A percentile compares a stretch with the other conserved stretches of the same genome.
These are phyloP conservation scores for Leptogaster cylindrica DNA, from an alignment of 2,888 invertebrate genomes.

Conservation along the genomic window DNA sequence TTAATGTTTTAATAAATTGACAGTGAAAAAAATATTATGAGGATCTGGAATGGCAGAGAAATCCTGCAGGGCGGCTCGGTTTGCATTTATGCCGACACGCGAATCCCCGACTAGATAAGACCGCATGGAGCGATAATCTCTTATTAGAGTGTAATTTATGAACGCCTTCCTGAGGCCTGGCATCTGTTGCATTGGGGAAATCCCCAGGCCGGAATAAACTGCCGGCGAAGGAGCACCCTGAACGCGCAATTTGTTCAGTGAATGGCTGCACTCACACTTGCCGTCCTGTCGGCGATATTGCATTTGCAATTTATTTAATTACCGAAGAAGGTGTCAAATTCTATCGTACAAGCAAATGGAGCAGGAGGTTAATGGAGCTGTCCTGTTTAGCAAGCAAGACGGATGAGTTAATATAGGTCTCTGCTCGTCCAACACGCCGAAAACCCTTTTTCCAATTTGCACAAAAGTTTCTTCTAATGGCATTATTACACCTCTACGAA, in stretches of 20 bases:
- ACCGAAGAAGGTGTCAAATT: constrained; percentile 19
- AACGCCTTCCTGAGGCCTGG: constrained; percentile 4
- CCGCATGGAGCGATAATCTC: constrained; percentile 45
- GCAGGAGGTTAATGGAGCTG: constrained; percentile 41
- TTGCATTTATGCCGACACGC: constrained; percentile 20
- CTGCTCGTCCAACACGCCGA: no score
- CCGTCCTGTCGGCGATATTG: constrained; percentile 29
- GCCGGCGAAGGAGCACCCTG: constrained; percentile 2
- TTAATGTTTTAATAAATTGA: no score
- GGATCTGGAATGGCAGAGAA: no score
- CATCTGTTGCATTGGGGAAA: not conserved
- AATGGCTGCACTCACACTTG: constrained; percentile 18
- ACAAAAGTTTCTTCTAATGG: no score
- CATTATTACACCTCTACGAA: no score
- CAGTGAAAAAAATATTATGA: no score
- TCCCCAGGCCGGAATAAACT: constrained; percentile 14
- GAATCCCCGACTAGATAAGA: constrained; percentile 40
- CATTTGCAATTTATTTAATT: constrained; percentile 35
- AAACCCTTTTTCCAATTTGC: no score
- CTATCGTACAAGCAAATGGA: constrained; percentile 23
- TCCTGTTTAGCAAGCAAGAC: constrained; percentile 16
- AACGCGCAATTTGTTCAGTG: constrained; percentile 33
- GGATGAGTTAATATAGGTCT: constrained; percentile 29
- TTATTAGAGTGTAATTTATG: constrained; percentile 46
- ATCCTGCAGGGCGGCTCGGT: no score